phyloP scores from a whole-genome alignment of 2,888 invertebrate genomes.

The Labia minor region DNA sequence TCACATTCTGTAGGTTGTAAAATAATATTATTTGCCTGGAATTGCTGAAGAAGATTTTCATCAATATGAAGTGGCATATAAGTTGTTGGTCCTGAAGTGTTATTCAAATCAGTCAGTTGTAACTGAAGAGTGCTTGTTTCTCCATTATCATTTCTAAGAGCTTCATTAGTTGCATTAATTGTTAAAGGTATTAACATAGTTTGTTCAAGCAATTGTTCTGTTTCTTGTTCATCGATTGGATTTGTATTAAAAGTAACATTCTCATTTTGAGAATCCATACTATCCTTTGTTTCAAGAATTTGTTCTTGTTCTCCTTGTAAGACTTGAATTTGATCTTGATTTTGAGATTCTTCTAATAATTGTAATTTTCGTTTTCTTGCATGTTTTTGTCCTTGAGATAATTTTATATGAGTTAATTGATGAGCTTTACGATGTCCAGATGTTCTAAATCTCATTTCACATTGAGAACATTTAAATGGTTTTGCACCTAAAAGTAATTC shows the following conservation, averaged over 20 bases:
- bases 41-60: conserved; percentile 36
- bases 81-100: background rate
- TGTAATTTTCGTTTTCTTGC: background rate
- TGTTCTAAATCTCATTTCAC: conserved; percentile 52
- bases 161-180: background rate
- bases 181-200: background rate
- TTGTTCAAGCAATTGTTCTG: background rate
- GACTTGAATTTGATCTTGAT: too few species aligned
- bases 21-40: conserved; percentile 30
- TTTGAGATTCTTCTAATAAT: background rate
- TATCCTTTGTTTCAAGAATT: background rate
- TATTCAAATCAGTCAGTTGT: background rate
- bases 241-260: background rate
- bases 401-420: conserved; percentile 41
- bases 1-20: background rate
- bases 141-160: background rate
- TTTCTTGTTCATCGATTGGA: background rate
- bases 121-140: background rate
- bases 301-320: conserved; percentile 13
- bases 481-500: conserved; percentile 38
- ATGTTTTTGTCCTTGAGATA: background rate
- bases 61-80: conserved; percentile 36
- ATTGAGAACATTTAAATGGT: conserved; percentile 49
- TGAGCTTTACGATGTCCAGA: conserved; percentile 56
- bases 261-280: background rate